A percentile compares a stretch with the other conserved stretches of the same genome.
These are phyloP conservation scores for Trinorchestia longiramus DNA, from an alignment of 1,140 invertebrate genomes.

Conservation along the genomic window DNA sequence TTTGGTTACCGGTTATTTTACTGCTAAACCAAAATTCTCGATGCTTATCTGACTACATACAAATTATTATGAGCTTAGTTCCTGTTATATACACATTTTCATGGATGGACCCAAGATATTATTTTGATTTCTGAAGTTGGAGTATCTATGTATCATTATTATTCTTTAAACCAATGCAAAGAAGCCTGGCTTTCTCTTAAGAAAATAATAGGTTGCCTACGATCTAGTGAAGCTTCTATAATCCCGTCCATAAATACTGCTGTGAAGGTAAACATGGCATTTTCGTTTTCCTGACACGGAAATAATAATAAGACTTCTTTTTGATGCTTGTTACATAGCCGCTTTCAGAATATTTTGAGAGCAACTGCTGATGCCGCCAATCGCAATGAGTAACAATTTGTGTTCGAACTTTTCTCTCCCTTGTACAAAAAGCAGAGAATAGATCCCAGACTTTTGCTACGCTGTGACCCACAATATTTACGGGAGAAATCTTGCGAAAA, in stretches of 20 bases:
- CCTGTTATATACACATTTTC: background rate
- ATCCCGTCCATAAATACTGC: background rate
- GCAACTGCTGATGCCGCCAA: background rate
- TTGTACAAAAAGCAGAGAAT: background rate
- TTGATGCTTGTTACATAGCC: background rate
- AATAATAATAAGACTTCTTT: background rate
- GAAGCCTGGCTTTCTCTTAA: background rate
- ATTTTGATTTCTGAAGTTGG: background rate
- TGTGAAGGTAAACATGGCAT: background rate
- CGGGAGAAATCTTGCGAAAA: background rate
- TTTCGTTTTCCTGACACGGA: background rate
- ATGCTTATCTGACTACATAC: background rate
- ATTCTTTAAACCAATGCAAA: background rate
- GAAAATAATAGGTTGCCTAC: background rate
- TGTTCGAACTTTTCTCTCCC: background rate
- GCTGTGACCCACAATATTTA: background rate
- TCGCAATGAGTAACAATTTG: background rate
- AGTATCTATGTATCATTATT: background rate
- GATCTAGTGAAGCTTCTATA: background rate
- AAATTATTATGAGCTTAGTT: background rate
- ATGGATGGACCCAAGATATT: background rate
- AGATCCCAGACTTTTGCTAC: background rate
- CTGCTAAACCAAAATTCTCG: background rate
- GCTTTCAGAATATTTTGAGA: background rate
- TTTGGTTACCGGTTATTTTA: background rate